Percentiles rank a stretch among this genome's conserved stretches.
These are phyloP conservation scores for Allenopithecus nigroviridis DNA, from an alignment of 2,797 vertebrate species.

Conservation along the genomic window DNA sequence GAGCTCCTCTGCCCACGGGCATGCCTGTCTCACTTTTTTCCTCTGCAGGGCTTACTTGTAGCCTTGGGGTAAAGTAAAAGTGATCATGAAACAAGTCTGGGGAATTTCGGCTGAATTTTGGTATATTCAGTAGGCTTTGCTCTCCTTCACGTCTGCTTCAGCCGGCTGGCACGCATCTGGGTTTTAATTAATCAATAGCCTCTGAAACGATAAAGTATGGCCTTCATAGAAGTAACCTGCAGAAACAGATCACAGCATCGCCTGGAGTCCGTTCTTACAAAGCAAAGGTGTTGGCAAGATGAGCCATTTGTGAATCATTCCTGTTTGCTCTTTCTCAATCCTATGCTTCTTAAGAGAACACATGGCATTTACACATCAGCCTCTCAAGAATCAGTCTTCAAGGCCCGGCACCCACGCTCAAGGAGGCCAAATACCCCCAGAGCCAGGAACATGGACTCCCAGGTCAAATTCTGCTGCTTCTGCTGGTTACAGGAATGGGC, in stretches of 20 bases:
- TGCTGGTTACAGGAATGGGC: fast-evolving
- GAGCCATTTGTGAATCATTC: no score
- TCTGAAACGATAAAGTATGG: background rate
- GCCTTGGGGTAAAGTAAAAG: background rate
- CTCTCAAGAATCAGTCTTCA: fast-evolving
- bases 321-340: background rate
- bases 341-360: background rate
- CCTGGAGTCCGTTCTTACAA: fast-evolving
- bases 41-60: background rate
- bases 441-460: no score
- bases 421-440: no score
- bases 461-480: background rate
- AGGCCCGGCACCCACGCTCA: fast-evolving
- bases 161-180: background rate
- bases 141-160: background rate
- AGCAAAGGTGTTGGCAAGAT: background rate
- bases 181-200: background rate
- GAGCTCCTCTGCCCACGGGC: background rate
- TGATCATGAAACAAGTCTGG: background rate
- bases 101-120: background rate
- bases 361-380: fast-evolving
- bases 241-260: background rate
- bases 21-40: fast-evolving
- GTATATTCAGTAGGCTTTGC: no score
- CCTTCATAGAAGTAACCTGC: background rate